Base-by-base conservation (phyloP, 2,797 vertebrate species). In the Pseudochaenichthys georgianus region DNA sequence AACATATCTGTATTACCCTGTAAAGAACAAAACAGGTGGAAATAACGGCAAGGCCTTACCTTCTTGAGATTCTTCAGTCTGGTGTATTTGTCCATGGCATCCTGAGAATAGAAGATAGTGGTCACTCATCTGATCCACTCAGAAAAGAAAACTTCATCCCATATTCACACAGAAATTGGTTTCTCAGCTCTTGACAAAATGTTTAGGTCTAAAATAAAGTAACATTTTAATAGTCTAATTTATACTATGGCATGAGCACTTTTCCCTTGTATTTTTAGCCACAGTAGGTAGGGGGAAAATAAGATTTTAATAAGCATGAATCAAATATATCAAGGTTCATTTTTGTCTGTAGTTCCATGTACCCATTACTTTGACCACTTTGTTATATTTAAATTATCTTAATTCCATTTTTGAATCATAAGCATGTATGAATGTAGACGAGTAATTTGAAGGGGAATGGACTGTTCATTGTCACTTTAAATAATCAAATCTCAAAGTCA, bases 1-100 rank as follows among this genome's bases (percentile, higher is more conserved):
- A 48, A 46, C 16, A 13, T 0, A 31, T 42, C 1, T 19, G 9
- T 28, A 34, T 53, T 67, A 52, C 67, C 60, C 8, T 50, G 9
- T 17, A 28, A 42, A 52, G 0, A 45, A 23, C 15, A 63, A 10
- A 11, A 58, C 4, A 41, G 41, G 3, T 23, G n/a, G 7, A 48
- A 65, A 38, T 50, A 2, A 19, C 7, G 21, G 43, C 17, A 16
- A 67, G 53, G 21, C 55, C 87, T 88, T 91, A 96, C 95, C 73
- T 84, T 91, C 88, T 97, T 96, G 3, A 92, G 80, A 75, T 92
- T 93, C 86, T 95, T 96, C 73, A 96, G 77, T 46, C 77, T 89
- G 66, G 73, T 96, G 88, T 94, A 94, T 78, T 95, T 89, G 64
- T 93, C 93, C 80, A 96, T 86, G 79, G 89, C 88, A 83, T 93